Conservation (phyloP, 2,888 invertebrate genomes). For the Syrista parreyssii region DNA sequence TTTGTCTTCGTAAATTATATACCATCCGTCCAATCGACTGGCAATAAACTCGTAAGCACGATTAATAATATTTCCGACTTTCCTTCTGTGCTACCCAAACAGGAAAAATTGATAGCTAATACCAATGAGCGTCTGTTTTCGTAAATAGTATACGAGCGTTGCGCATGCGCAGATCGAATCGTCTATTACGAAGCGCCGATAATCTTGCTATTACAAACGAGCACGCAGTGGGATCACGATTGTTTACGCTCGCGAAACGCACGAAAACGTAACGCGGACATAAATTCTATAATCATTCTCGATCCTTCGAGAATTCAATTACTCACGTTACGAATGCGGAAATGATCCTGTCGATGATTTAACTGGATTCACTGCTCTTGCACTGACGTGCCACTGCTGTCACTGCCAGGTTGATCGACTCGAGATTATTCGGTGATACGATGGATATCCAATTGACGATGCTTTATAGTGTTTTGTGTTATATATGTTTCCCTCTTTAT, state of each 20-base stretch:
- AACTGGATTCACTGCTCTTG: not conserved
- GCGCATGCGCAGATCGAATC: constrained; percentile 1
- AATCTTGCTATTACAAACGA: not conserved
- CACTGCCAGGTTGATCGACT: not conserved
- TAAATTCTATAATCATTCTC: not conserved
- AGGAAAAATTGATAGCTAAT: not conserved
- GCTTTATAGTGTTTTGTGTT: not conserved
- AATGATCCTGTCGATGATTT: not conserved
- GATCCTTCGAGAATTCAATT: not conserved
- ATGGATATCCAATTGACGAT: not conserved
- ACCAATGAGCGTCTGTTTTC: not conserved
- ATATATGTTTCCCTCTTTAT: not conserved
- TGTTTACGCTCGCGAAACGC: not conserved
- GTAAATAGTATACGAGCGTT: not conserved
- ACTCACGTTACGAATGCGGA: not conserved
- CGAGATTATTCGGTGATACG: not conserved
- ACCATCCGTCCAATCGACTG: no score
- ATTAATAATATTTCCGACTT: no score
- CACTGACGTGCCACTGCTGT: not conserved
- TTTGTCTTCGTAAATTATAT: no score
- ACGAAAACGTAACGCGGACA: not conserved
- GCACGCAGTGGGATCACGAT: not conserved
- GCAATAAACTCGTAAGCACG: no score
- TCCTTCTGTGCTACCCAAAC: not conserved
- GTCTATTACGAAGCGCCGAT: not conserved